Percentiles rank a stretch among this genome's conserved stretches.
These are phyloP conservation scores for Epinephelus moara DNA, from an alignment of 2,113 vertebrate species.

Conservation along the genomic window DNA sequence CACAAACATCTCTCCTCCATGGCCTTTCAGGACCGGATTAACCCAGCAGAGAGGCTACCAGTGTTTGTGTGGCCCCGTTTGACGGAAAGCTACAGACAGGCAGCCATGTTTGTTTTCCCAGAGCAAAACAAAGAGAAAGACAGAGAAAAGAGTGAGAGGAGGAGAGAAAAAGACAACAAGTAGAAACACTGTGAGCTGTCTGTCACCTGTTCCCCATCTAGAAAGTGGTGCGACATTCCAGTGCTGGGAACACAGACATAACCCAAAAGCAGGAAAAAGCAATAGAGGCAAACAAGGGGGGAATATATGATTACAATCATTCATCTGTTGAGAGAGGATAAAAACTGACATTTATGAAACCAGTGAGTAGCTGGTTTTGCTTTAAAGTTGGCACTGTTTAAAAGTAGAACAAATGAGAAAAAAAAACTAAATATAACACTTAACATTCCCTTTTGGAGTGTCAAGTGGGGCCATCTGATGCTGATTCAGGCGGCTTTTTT, in stretches of 20 bases:
- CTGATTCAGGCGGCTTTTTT: conserved; percentile 60
- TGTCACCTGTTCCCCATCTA: conserved; percentile 70
- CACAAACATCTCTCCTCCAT: background rate
- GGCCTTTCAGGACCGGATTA: conserved; percentile 20
- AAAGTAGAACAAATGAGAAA: conserved; percentile 40
- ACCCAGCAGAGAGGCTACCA: background rate
- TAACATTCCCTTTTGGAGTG: conserved; percentile 50
- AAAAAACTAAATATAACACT: conserved; percentile 58
- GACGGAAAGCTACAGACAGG: conserved; percentile 21
- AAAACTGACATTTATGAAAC: conserved; percentile 47
- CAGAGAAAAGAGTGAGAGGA: background rate
- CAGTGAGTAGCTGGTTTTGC: conserved; percentile 54
- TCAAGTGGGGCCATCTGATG: conserved; percentile 56
- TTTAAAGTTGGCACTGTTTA: conserved; percentile 57
- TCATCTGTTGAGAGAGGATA: conserved; percentile 37
- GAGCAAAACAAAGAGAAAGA: conserved; percentile 20
- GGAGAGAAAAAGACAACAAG: background rate
- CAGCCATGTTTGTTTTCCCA: conserved; percentile 53
- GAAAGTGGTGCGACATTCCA: conserved; percentile 77
- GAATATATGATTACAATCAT: conserved; percentile 49
- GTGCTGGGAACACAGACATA: conserved; percentile 38
- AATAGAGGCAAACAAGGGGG: background rate
- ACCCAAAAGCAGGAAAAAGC: conserved; percentile 42
- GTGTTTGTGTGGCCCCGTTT: conserved; percentile 44
- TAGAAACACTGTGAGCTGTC: conserved; percentile 33